These are phyloP conservation scores for Gnathonemus echidnorhynchus DNA, from an alignment of 2,113 vertebrate species.

Conservation along the genomic window DNA sequence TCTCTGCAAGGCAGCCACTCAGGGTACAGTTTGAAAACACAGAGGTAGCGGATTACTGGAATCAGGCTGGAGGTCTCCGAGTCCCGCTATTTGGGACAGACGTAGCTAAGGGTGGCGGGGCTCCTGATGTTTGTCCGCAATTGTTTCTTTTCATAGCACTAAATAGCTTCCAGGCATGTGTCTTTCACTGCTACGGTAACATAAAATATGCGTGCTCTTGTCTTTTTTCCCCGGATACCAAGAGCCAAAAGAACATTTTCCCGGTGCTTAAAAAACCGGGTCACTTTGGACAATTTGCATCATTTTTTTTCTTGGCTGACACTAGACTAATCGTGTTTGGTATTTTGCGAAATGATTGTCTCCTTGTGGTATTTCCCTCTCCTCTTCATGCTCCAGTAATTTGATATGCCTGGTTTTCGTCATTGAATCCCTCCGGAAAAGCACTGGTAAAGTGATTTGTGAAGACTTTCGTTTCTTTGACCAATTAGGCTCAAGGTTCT, in stretches of 20 bases:
- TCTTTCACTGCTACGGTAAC: not conserved
- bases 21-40: not conserved
- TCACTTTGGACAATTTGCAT: not conserved
- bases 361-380: not conserved
- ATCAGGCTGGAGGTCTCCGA: not conserved
- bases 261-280: not conserved
- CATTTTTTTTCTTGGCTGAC: conserved; percentile 4
- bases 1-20: not conserved
- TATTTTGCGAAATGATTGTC: not conserved
- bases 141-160: not conserved
- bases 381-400: not conserved
- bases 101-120: not conserved
- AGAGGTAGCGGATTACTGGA: not conserved
- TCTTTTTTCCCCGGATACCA: not conserved
- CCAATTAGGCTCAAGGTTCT: not conserved
- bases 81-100: not conserved
- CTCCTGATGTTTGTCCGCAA: not conserved
- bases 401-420: not conserved
- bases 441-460: not conserved
- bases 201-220: not conserved
- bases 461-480: not conserved
- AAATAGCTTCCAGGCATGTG: conserved; percentile 1
- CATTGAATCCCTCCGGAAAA: not conserved
- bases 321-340: not conserved
- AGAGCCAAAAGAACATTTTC: not conserved